phyloP scores from a whole-genome alignment of 2,888 invertebrate species.

The Dioctria rufipes region DNA sequence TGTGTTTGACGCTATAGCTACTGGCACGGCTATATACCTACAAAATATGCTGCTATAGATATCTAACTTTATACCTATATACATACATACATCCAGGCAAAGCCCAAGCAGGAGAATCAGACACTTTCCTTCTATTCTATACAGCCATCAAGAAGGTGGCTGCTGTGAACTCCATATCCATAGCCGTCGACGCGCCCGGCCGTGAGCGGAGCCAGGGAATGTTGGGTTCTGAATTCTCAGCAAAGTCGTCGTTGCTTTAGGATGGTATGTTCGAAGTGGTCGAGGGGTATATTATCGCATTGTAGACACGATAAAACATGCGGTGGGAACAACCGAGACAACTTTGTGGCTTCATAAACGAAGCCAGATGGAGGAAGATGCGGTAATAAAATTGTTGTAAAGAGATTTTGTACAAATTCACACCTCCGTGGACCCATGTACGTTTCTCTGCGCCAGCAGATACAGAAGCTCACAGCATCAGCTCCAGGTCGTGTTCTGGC shows the following conservation, averaged over 20 bases:
- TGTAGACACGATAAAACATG: conserved; percentile 56
- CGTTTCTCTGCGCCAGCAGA: conserved; percentile 25
- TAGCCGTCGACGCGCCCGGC: not conserved
- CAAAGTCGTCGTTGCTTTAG: conserved; percentile 11
- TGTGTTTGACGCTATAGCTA: conserved; percentile 36
- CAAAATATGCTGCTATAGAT: not conserved
- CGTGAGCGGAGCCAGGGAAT: not conserved
- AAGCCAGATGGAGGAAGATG: conserved; percentile 52
- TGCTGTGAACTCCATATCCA: conserved; percentile 18
- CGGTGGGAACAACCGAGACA: conserved; percentile 55
- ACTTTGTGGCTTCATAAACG: conserved; percentile 55
- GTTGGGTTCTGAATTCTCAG: conserved; percentile 16
- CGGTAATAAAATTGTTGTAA: conserved; percentile 57
- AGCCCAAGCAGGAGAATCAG: conserved; percentile 34
- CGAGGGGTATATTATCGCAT: conserved; percentile 54
- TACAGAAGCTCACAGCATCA: conserved; percentile 4
- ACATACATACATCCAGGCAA: conserved; percentile 18
- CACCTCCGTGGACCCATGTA: conserved; percentile 48
- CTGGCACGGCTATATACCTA: not conserved
- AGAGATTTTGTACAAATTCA: conserved; percentile 56
- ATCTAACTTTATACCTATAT: conserved; percentile 14
- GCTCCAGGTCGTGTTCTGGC: conserved; percentile 34
- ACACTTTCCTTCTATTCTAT: conserved; percentile 45
- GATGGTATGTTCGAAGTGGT: conserved; percentile 47
- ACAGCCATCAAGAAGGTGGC: conserved; percentile 47